Percentiles rank a stretch among this genome's conserved stretches.
These are phyloP conservation scores for Leptodirus hochenwartii DNA, from an alignment of 2,888 invertebrate species.

Conservation along the genomic window DNA sequence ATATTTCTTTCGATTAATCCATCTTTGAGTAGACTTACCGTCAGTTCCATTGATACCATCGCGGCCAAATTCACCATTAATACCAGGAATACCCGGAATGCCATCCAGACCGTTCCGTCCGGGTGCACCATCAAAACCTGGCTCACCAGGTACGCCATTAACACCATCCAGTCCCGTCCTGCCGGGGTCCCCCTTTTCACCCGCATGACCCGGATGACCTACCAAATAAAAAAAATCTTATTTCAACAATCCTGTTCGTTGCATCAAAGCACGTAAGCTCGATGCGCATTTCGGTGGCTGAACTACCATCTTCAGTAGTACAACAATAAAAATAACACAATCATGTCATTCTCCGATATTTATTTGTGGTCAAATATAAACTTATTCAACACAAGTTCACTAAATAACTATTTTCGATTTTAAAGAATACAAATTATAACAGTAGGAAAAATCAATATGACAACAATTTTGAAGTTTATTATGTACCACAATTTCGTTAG, in stretches of 20 bases:
- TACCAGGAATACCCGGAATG: slow-evolving; percentile 47
- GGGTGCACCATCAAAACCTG: slow-evolving; percentile 72
- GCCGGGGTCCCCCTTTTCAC: slow-evolving; percentile 45
- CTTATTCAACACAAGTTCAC: too few relatives aligned
- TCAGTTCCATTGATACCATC: slow-evolving; percentile 52
- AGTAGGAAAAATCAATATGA: too few relatives aligned
- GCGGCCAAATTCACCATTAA: slow-evolving; percentile 50
- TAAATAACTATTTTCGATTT: too few relatives aligned
- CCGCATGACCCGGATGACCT: slow-evolving; percentile 22
- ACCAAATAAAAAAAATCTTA: slow-evolving; percentile 4
- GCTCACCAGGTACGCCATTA: slow-evolving; percentile 81
- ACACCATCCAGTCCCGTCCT: slow-evolving; percentile 64
- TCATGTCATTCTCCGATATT: background rate
- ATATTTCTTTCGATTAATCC: too few relatives aligned
- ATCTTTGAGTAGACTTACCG: slow-evolving; percentile 33
- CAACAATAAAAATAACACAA: background rate
- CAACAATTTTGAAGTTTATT: too few relatives aligned
- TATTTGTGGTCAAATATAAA: too few relatives aligned
- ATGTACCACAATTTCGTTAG: too few relatives aligned
- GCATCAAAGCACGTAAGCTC: too few relatives aligned
- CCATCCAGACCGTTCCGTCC: slow-evolving; percentile 76
- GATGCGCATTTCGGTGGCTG: too few relatives aligned
- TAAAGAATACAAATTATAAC: too few relatives aligned
- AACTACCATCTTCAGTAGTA: too few relatives aligned
- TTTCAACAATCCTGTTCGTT: too few relatives aligned